Percentiles rank a stretch among this genome's conserved stretches.
Conservation (phyloP, 1,140 invertebrate genomes). For the Venustaconcha ellipsiformis region DNA sequence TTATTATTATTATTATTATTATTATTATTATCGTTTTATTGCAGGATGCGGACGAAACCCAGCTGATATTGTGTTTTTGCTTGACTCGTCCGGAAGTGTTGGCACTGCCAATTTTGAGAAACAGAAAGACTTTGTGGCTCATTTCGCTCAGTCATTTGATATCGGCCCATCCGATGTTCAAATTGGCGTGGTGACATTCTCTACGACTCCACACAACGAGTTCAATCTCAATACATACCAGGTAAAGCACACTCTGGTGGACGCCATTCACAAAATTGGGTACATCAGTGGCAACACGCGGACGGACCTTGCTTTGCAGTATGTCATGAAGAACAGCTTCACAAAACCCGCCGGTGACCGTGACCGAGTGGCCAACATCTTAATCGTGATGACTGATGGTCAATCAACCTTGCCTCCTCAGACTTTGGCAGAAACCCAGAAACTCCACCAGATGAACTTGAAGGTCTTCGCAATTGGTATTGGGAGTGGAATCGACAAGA, state of each 20-base stretch:
- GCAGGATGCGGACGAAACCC: conserved; percentile 47
- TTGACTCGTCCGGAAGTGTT: conserved; percentile 52
- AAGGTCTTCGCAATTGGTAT: conserved; percentile 53
- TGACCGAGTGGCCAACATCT: conserved; percentile 42
- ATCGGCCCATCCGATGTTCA: conserved; percentile 35
- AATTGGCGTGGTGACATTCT: conserved; percentile 49
- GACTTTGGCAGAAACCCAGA: conserved; percentile 21
- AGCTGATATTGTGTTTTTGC: conserved; percentile 54
- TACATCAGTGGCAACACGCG: conserved; percentile 43
- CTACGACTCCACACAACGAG: conserved; percentile 36
- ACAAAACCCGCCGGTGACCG: conserved; percentile 41
- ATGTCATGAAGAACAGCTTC: conserved; percentile 41
- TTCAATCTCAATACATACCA: conserved; percentile 50
- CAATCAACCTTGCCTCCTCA: conserved; percentile 30
- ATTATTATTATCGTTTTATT: conserved; percentile 2
- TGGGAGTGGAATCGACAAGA: conserved; percentile 35
- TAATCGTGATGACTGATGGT: conserved; percentile 50
- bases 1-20: conserved; percentile 5
- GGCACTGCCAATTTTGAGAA: conserved; percentile 43
- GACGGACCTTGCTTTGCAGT: conserved; percentile 41
- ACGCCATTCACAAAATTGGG: conserved; percentile 43
- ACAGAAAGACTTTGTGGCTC: conserved; percentile 45
- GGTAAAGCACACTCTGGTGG: conserved; percentile 31
- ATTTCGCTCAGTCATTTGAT: conserved; percentile 41
- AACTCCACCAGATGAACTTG: conserved; percentile 20